phyloP scores from a whole-genome alignment of 2,888 invertebrate species.

The Seira ritae region DNA sequence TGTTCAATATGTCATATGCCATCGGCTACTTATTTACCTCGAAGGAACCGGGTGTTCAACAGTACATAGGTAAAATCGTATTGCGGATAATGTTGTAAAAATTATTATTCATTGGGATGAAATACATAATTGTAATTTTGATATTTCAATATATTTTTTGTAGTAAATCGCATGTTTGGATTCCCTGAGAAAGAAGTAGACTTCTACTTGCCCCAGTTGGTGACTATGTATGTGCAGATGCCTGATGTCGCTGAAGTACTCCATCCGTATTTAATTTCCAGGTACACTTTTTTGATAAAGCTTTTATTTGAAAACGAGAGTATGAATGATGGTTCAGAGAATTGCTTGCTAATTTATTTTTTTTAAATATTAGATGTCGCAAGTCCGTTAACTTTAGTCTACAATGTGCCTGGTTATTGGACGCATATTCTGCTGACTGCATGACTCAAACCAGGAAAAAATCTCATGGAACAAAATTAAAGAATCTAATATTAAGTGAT shows the following conservation, averaged over 20 bases:
- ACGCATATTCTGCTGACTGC: constrained; percentile 91
- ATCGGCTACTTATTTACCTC: constrained; percentile 98
- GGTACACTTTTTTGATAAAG: constrained; percentile 78
- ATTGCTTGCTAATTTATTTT: constrained; percentile 9
- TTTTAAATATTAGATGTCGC: constrained; percentile 86
- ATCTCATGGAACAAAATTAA: constrained; percentile 85
- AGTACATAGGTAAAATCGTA: constrained; percentile 87
- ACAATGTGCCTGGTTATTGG: constrained; percentile 96
- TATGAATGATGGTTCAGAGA: background rate
- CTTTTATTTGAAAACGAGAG: background rate
- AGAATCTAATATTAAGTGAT: constrained; percentile 85
- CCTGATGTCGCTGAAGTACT: constrained; percentile 96
- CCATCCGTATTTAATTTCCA: constrained; percentile 87
- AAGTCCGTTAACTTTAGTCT: constrained; percentile 97
- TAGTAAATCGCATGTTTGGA: constrained; percentile 96
- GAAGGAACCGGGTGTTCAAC: constrained; percentile 98
- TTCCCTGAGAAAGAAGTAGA: constrained; percentile 95
- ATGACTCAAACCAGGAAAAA: constrained; percentile 83
- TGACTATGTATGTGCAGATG: constrained; percentile 99
- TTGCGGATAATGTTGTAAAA: constrained; percentile 26
- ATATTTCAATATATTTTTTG: too few relatives aligned
- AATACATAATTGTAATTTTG: too few relatives aligned
- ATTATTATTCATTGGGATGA: background rate
- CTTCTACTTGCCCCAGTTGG: constrained; percentile 97
- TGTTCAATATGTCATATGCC: constrained; percentile 99